Percentiles rank a stretch among this genome's conserved stretches.
These are phyloP conservation scores for Stegastes partitus DNA, from an alignment of 2,113 vertebrate genomes.

Conservation along the genomic window DNA sequence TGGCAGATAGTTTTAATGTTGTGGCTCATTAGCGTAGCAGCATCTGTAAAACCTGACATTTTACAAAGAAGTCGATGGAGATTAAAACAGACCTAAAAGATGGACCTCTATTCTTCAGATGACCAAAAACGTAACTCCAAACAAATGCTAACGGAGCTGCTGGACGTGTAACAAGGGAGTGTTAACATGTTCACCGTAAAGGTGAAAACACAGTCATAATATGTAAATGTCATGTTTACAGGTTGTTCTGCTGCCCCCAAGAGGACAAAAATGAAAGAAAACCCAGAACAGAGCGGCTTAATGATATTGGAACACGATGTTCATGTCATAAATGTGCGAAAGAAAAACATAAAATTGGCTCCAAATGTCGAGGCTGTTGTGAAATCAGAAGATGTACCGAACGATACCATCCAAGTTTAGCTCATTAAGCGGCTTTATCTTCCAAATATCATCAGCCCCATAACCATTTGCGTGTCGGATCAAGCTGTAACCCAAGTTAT, in stretches of 20 bases:
- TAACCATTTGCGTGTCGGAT: constrained; percentile 19
- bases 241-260: constrained; percentile 30
- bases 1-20: too few species aligned
- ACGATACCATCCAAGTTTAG: background rate
- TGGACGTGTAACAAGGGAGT: background rate
- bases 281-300: background rate
- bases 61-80: too few species aligned
- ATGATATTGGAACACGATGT: background rate
- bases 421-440: constrained; percentile 1
- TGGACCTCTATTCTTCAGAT: too few species aligned
- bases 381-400: too few species aligned
- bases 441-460: background rate
- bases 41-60: too few species aligned
- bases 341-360: too few species aligned
- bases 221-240: background rate
- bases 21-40: too few species aligned
- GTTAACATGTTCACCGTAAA: background rate
- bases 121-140: too few species aligned
- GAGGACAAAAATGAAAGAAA: background rate
- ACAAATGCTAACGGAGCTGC: too few species aligned
- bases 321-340: too few species aligned
- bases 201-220: background rate
- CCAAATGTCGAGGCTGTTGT: too few species aligned
- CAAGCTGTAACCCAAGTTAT: constrained; percentile 17
- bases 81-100: too few species aligned